Evolutionary conservation across 2,888 invertebrate genomes (phyloP).

Genomic region (Apodemia hepburni): DNA sequence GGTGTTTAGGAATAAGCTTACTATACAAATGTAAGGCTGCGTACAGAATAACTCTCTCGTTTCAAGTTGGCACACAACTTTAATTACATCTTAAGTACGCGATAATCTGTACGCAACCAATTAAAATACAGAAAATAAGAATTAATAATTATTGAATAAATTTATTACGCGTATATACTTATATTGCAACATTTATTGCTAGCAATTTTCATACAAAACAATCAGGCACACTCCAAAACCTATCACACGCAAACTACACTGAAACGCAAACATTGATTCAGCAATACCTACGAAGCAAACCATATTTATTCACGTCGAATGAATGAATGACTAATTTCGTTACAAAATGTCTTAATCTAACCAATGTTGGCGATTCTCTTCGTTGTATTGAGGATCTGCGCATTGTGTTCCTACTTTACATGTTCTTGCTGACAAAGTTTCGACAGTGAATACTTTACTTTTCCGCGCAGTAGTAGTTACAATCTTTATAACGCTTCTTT

Average conservation of each 20-base stretch:
- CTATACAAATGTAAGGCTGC: slow-evolving; percentile 24
- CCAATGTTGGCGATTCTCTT: slow-evolving; percentile 11
- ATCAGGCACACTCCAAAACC: slow-evolving; percentile 53
- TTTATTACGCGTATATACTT: slow-evolving; percentile 44
- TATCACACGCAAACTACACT: slow-evolving; percentile 47
- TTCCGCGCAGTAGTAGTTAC: slow-evolving; percentile 15
- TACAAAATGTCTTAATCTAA: slow-evolving; percentile 14
- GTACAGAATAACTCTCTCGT: slow-evolving; percentile 14
- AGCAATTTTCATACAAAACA: slow-evolving; percentile 49
- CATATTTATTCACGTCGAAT: slow-evolving; percentile 28
- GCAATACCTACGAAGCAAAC: slow-evolving; percentile 37
- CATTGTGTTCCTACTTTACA: background rate
- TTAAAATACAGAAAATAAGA: slow-evolving; percentile 29
- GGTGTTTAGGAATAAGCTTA: slow-evolving; percentile 65
- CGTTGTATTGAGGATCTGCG: slow-evolving; percentile 17
- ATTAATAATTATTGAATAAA: slow-evolving; percentile 26
- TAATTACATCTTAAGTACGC: slow-evolving; percentile 40
- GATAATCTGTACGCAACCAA: slow-evolving; percentile 42
- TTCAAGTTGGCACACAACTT: slow-evolving; percentile 18
- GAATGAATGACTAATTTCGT: slow-evolving; percentile 14
- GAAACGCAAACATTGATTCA: slow-evolving; percentile 51
- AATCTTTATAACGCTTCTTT: slow-evolving; percentile 11
- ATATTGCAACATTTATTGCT: slow-evolving; percentile 67
- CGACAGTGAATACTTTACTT: slow-evolving; percentile 13
- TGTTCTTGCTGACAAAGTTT: background rate